Percentiles rank a stretch among this genome's conserved stretches.
phyloP scores from a whole-genome alignment of 1,140 invertebrate species.

The Leptoteleia sp. region DNA sequence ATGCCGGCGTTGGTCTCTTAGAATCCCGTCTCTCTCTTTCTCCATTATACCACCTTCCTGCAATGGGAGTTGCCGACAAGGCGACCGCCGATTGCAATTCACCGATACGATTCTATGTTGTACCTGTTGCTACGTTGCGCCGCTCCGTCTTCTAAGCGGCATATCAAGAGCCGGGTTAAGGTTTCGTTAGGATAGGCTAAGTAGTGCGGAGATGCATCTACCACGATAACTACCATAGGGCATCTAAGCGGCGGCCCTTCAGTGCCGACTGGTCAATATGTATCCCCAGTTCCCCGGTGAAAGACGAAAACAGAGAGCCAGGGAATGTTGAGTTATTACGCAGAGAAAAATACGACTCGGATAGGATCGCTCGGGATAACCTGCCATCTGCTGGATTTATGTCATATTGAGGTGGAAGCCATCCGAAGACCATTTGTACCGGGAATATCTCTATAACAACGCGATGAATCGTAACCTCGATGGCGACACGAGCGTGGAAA shows the following conservation, averaged over 20 bases:
- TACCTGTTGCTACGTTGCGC: slow-evolving; percentile 68
- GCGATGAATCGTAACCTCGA: neutral
- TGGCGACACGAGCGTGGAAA: neutral
- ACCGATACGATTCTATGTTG: slow-evolving; percentile 77
- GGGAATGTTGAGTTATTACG: slow-evolving; percentile 35
- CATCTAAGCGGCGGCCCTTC: slow-evolving; percentile 62
- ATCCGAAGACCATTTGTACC: slow-evolving; percentile 18
- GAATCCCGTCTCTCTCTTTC: slow-evolving; percentile 60
- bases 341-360: slow-evolving; percentile 52
- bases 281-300: slow-evolving; percentile 42
- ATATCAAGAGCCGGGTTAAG: slow-evolving; percentile 63
- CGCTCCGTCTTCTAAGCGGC: slow-evolving; percentile 57
- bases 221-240: slow-evolving; percentile 68
- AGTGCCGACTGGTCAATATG: slow-evolving; percentile 67
- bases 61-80: slow-evolving; percentile 75
- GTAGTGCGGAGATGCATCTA: slow-evolving; percentile 70
- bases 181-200: slow-evolving; percentile 66
- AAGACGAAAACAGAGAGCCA: slow-evolving; percentile 23
- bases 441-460: slow-evolving; percentile 19
- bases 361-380: slow-evolving; percentile 54
- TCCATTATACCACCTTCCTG: slow-evolving; percentile 68
- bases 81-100: slow-evolving; percentile 78
- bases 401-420: slow-evolving; percentile 24
- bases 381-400: slow-evolving; percentile 39
- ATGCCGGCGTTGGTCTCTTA: slow-evolving; percentile 37